Evolutionary conservation across 1,140 invertebrate genomes (phyloP), one percentile per base, ranked within the genome.

Genomic region (Listronotus bonariensis): DNA sequence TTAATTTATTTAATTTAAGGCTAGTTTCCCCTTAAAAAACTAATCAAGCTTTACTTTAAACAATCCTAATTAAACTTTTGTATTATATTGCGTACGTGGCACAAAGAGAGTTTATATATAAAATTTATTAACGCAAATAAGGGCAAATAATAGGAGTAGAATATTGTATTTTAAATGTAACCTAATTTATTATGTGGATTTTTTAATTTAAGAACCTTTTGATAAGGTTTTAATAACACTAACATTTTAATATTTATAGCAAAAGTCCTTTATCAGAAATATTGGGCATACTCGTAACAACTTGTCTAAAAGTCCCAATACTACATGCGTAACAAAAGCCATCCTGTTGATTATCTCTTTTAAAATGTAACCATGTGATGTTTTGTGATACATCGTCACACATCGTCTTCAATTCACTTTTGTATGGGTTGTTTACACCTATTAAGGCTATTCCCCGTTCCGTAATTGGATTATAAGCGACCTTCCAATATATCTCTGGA

Each of bases 281-380:
- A 38, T 36, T 36, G 0, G 85, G 85, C 6, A 87, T 67, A 40
- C 81, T 77, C 1, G 76, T 78, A 15, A 89, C 80, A 1, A 76
- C 75, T 60, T 77, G 81, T 51, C 83, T 78, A 72, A 89, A 84
- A 20, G 87, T 84, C 41, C 80, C 74, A 11, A 89, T 79, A 12
- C 80, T 80, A 72, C 88, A 90, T 52, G 85, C 87, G 71, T 89
- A 89, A 10, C 83, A 86, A 71, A 85, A 85, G 0, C 88, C 89
- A 3, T 80, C 67, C 18, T 75, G 78, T 49, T 58, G 52, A 55
- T 54, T 49, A 18, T 34, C 14, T 40, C 40, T 31, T 86, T 81
- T 68, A 84, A 79, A n/a, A 79, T 73, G 6, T 72, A 73, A 15
- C 74, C 84, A 85, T 9, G 67, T 68, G 62, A 85, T 81, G 66